Evolutionary conservation across 1,140 invertebrate species (phyloP), one percentile per base, ranked within the genome.

Genomic region (Capitella teleta): DNA sequence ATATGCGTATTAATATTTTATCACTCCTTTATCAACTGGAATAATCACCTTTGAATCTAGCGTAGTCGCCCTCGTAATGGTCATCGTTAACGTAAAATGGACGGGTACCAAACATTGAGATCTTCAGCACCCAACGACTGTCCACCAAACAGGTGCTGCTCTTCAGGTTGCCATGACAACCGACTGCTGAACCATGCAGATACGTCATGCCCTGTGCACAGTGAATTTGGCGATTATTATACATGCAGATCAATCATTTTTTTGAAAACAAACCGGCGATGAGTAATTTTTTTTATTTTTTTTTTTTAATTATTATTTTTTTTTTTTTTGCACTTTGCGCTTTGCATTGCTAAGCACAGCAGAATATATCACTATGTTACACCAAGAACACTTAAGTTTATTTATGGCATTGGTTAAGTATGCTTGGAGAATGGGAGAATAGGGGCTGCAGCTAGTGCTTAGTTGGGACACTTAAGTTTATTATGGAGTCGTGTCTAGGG

Each of bases 81-180:
- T 40, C 38, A 18, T 40, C 38, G 2, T 19, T 40, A 2, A 40
- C 19, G 38, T 40, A 40, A 8, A 36, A 62, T 43, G 26, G 64
- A 50, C 36, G 61, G 0, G 98, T 72, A 2, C 95, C 95, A 67
- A 97, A 99, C 68, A 98, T 93, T 0, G 93, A 85, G 32, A 98
- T 86, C 78, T 98, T 98, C 1, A 98, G 75, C 0, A 96, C 91
- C 67, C 98, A 98, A 2, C 52, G 79, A 57, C 85, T 87, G 38
- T 86, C 91, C 32, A 92, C 86, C 47, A 91, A 84, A 52, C 74
- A 76, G 76, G 93, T 95, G 56, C 88, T 90, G 52, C 87, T 90
- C 72, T 94, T 94, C 56, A 94, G 80, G 79, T 94, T 94, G 60
- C 90, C 90, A 74, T 95, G 90, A 70, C 80, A 85, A 60, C 80